Base-by-base conservation (phyloP, 2,888 invertebrate species). In the Eustalomyia histrio region DNA sequence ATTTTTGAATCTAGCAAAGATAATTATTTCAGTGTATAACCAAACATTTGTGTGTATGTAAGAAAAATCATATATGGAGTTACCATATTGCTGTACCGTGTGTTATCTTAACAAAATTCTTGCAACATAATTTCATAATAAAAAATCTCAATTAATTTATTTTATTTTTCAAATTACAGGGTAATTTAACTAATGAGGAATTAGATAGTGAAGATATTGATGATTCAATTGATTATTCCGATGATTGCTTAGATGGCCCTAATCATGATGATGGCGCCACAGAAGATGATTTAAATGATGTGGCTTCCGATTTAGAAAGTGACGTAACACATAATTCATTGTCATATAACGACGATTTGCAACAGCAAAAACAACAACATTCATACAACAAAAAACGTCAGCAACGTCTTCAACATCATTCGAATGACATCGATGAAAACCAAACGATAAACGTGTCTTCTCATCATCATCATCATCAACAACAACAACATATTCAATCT, bases 261-360 rank as follows among this genome's bases (percentile, higher is more conserved):
- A 73, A 79, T 71, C 65, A 71, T 5, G 58, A 71, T 5, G 58
- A 74, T 71, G 84, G 73, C 79, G 89, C 89, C 85, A 89, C 89
- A 72, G 88, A 88, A 76, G 89, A 88, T 84, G 88, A 89, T 86
- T 76, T 89, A 72, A 87, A 88, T 84, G 87, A 89, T 81, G 86
- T 85, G 68, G 86, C 79, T 65, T 88, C 88, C 80, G 89, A 89
- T 83, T 85, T 89, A 83, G 88, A 88, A 83, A 86, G 85, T 79
- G 84, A 84, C 71, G 75, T 84, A 61, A 84, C 84, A 35, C 83
- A 85, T 76, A 86, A 85, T 67, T 86, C 87, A 35, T 83, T 83
- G 21, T 84, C 86, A 55, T 81, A 76, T 73, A 83, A 76, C 80
- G 76, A 80, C 50, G 61, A 83, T 47, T 73, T 73, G 50, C 79